Base-by-base conservation (phyloP, 2,797 vertebrate species). In the Forpus xanthops region DNA sequence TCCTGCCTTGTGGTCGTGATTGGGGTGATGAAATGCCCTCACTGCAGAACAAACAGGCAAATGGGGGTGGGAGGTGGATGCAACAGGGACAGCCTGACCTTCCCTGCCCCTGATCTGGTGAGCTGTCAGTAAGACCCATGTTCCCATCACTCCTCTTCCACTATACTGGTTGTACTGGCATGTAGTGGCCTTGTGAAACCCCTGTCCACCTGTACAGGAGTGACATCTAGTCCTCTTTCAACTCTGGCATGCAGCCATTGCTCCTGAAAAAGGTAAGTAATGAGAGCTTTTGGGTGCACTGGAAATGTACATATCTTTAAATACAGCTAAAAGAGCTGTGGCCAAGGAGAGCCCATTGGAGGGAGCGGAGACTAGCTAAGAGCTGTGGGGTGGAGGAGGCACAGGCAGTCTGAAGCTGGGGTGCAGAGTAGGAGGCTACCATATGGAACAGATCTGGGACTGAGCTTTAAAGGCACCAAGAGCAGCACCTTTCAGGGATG, bases 301-400 rank as follows among this genome's bases (percentile, higher is more conserved):
- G 39, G 50, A 74, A 56, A 28, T 3, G 12, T n/a, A 18, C 6
- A 2, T 44, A 24, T 66, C 19, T 28, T 83, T 49, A 67, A 89
- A 33, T 15, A 28, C 30, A 44, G 67, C 30, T 16, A 21, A 18
- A 81, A 41, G 20, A 82, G 20, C 28, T 12, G 21, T 49, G 25
- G 31, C 17, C 9, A 20, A 56, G 27, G 31, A 74, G 7, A 66
- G 18, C n/a, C 24, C 14, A 47, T 56, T 2, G 7, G 23, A 78
- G 45, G 41, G 21, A 73, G 16, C 0, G 0, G 47, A 41, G 19
- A 20, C 6, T 1, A 31, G 53, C 30, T 45, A 50, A 19, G 19
- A 70, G 9, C 50, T 15, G 17, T 0, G 28, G 47, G 21, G 7
- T 42, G 25, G 24, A 35, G 12, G 20, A 42, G 65, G 13, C 14